Evolutionary conservation across 2,797 vertebrate genomes (phyloP).

Genomic region (Ambastaia sidthimunki): DNA sequence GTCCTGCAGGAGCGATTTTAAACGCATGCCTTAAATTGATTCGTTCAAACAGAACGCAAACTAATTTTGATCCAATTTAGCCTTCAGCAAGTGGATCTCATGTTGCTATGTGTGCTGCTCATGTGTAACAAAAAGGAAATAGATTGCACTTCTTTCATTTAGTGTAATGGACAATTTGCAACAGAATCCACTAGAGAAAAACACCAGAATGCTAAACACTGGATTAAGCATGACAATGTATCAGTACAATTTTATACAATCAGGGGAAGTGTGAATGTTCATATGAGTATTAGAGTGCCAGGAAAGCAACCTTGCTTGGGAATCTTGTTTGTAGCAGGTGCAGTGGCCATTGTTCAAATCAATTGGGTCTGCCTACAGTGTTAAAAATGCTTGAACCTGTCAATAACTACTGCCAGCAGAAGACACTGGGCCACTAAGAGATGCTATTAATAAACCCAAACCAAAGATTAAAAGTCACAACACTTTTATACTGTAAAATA

Average conservation of each 20-base stretch:
- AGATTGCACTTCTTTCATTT: constrained; percentile 59
- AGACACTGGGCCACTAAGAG: neutral
- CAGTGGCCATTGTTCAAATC: neutral
- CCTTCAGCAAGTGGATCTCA: constrained; percentile 58
- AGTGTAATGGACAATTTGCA: constrained; percentile 58
- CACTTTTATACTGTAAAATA: neutral
- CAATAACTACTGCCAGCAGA: neutral
- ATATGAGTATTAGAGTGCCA: neutral
- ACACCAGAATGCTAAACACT: constrained; percentile 39
- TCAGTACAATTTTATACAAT: neutral
- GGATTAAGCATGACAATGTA: neutral
- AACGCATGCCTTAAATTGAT: constrained; percentile 60
- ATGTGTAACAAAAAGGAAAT: constrained; percentile 68
- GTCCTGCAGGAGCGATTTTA: constrained; percentile 50
- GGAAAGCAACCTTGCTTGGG: neutral
- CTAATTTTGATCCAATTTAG: constrained; percentile 73
- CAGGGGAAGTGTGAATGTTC: neutral
- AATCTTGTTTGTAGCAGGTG: neutral
- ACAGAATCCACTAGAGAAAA: constrained; percentile 57
- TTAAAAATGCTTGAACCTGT: neutral
- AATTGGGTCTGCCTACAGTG: neutral
- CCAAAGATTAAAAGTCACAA: neutral
- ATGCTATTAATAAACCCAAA: neutral
- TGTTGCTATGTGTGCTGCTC: constrained; percentile 56
- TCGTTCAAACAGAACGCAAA: constrained; percentile 69